phyloP scores from a whole-genome alignment of 2,888 invertebrate species.

The Cryptophagus acutangulus region DNA sequence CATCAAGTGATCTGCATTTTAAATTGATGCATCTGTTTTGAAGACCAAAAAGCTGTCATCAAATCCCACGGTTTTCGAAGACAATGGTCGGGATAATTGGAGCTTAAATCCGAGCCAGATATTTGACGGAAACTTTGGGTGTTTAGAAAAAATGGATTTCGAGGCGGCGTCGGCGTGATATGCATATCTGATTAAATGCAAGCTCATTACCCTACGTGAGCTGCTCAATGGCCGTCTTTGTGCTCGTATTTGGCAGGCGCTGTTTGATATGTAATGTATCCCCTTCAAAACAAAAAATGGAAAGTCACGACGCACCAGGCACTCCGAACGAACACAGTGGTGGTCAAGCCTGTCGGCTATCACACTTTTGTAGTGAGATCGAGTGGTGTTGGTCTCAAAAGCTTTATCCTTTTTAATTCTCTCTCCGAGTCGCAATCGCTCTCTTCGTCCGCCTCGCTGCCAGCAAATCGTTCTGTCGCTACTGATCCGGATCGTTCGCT shows the following conservation, averaged over 20 bases:
- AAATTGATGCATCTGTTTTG: too few relatives aligned
- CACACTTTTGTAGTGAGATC: constrained; percentile 69
- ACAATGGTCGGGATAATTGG: too few relatives aligned
- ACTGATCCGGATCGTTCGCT: constrained; percentile 39
- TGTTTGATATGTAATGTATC: constrained; percentile 23
- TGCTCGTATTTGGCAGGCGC: constrained; percentile 6
- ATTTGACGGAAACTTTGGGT: too few relatives aligned
- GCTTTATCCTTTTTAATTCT: constrained; percentile 46
- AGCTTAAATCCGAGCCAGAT: too few relatives aligned
- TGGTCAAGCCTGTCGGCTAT: constrained; percentile 37
- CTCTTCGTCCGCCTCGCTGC: constrained; percentile 54
- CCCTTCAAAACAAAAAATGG: constrained; percentile 8
- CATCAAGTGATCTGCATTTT: too few relatives aligned
- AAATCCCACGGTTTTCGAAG: too few relatives aligned
- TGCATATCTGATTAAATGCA: constrained; percentile 23
- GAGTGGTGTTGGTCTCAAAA: constrained; percentile 51
- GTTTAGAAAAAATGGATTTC: constrained; percentile 1
- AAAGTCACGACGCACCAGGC: constrained; percentile 29
- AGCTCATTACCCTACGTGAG: constrained; percentile 18
- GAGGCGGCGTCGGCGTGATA: constrained; percentile 10
- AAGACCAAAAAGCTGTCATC: too few relatives aligned
- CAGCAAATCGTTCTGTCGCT: constrained; percentile 36
- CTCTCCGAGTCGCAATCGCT: constrained; percentile 50
- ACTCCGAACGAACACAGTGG: constrained; percentile 36
- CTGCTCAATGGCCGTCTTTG: constrained; percentile 12